Evolutionary conservation across 2,888 invertebrate species (phyloP).

Genomic region (Antitype chi): DNA sequence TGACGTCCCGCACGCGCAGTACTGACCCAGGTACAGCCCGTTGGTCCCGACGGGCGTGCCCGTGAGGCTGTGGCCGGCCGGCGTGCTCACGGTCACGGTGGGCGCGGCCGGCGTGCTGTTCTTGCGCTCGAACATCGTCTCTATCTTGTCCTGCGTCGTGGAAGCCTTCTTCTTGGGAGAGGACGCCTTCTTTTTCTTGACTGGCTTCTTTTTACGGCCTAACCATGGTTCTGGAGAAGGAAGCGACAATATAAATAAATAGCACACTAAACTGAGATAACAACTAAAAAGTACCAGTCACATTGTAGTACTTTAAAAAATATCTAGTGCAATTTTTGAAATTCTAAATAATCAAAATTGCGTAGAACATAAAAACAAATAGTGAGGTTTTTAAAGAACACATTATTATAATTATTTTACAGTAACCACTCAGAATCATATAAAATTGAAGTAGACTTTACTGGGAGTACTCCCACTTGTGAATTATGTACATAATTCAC

Average conservation of each 20-base stretch:
- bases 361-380: not conserved
- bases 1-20: no score
- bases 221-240: slow-evolving; percentile 94
- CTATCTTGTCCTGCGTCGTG: slow-evolving; percentile 95
- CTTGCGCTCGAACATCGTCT: slow-evolving; percentile 91
- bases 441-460: not conserved
- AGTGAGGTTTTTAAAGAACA: not conserved
- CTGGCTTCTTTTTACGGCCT: slow-evolving; percentile 92
- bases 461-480: no score
- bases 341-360: not conserved
- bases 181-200: slow-evolving; percentile 91
- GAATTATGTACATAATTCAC: not conserved
- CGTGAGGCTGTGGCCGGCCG: slow-evolving; percentile 79
- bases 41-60: slow-evolving; percentile 89
- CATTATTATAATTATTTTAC: not conserved
- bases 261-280: not conserved
- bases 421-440: not conserved
- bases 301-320: not conserved
- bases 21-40: slow-evolving; percentile 81
- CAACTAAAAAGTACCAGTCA: not conserved
- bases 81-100: slow-evolving; percentile 76
- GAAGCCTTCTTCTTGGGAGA: slow-evolving; percentile 90
- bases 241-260: not conserved
- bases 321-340: not conserved
- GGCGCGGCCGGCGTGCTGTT: slow-evolving; percentile 71